Conservation (phyloP, 2,113 vertebrate species). For the Neogobius melanostomus region DNA sequence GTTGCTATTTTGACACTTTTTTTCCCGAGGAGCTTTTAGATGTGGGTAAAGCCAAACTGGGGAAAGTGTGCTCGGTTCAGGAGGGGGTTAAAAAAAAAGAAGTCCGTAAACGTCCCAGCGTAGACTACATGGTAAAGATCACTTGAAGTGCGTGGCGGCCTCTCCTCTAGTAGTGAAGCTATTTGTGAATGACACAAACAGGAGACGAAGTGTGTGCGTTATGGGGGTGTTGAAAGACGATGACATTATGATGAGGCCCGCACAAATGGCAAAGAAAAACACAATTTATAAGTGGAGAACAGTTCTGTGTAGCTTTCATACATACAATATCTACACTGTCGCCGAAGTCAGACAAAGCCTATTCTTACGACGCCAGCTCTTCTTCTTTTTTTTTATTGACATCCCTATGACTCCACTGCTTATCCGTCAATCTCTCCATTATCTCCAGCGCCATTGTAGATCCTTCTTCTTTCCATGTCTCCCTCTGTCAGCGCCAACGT, state of each 20-base stretch:
- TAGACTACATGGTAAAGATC: too few relatives aligned
- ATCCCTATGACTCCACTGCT: constrained; percentile 48
- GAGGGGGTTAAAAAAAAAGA: too few relatives aligned
- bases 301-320: constrained; percentile 7
- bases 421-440: constrained; percentile 61
- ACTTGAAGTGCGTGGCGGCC: too few relatives aligned
- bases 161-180: too few relatives aligned
- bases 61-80: too few relatives aligned
- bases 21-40: too few relatives aligned
- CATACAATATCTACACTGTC: constrained; percentile 27
- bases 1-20: too few relatives aligned
- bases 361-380: constrained; percentile 20
- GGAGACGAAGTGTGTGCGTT: neutral
- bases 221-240: too few relatives aligned
- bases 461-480: constrained; percentile 50
- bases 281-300: neutral
- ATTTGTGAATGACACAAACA: too few relatives aligned
- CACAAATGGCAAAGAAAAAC: constrained; percentile 17
- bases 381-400: constrained; percentile 40
- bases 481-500: constrained; percentile 48
- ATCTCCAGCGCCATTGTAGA: constrained; percentile 41
- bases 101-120: too few relatives aligned
- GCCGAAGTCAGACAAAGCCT: constrained; percentile 13
- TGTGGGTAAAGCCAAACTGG: too few relatives aligned
- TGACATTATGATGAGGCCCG: constrained; percentile 7